Evolutionary conservation across 37 sponge, comb jelly and placozoan genomes (phyloP).

Genomic region (Ianthella basta): DNA sequence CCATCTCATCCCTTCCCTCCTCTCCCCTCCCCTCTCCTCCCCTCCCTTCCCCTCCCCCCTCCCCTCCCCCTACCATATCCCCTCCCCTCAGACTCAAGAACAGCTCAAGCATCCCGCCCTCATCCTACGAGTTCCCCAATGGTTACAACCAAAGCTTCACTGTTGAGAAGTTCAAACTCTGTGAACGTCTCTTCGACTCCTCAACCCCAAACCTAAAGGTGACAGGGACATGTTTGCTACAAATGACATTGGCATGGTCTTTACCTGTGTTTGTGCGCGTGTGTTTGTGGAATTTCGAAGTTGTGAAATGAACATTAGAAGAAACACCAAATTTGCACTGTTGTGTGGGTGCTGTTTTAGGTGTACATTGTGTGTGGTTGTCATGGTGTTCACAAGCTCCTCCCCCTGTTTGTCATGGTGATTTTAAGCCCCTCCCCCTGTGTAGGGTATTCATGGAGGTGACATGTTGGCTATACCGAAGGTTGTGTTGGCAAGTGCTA

Average conservation of each 20-base stretch:
- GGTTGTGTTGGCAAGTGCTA: constrained; percentile 75
- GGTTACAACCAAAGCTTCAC: constrained; percentile 85
- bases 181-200: constrained; percentile 90
- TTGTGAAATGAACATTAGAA: no score
- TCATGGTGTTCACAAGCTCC: no score
- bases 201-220: constrained; percentile 65
- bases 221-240: no score
- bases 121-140: constrained; percentile 93
- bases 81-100: constrained; percentile 59
- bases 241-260: background rate
- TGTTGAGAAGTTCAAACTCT: constrained; percentile 88
- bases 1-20: background rate
- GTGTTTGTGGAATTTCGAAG: no score
- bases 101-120: constrained; percentile 69
- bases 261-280: background rate
- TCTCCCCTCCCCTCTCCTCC: background rate
- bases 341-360: no score
- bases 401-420: no score
- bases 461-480: constrained; percentile 88
- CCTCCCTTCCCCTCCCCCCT: constrained; percentile 15
- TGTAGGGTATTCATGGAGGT: constrained; percentile 84
- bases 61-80: background rate
- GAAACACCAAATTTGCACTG: no score
- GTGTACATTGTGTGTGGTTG: no score
- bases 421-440: background rate